phyloP scores from a whole-genome alignment of 2,888 invertebrate genomes.

The Leptopilina drosophilae region DNA sequence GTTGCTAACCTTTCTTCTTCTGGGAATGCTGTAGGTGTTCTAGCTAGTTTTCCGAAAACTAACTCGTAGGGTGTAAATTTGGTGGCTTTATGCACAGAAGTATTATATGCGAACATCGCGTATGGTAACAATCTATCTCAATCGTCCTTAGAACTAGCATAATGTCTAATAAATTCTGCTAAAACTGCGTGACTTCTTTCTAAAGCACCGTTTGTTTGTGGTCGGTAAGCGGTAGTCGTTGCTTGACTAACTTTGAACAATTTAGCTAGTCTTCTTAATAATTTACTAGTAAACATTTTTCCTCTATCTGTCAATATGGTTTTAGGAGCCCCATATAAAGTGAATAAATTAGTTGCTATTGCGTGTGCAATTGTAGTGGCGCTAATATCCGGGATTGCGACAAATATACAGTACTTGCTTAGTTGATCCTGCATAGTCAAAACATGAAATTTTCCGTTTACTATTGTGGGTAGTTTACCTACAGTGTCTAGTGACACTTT shows the following conservation, averaged over 20 bases:
- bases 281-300: constrained; percentile 46
- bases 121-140: constrained; percentile 50
- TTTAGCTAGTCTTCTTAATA: constrained; percentile 48
- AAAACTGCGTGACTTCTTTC: constrained; percentile 52
- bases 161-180: constrained; percentile 51
- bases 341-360: not conserved
- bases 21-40: not conserved
- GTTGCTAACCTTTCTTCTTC: not conserved
- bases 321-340: not conserved
- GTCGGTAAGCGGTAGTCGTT: constrained; percentile 45
- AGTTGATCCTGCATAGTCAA: not conserved
- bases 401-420: not conserved
- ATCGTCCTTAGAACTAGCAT: constrained; percentile 35
- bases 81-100: constrained; percentile 42
- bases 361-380: not conserved
- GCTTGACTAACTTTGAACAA: constrained; percentile 45
- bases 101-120: constrained; percentile 48
- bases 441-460: not conserved
- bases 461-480: not conserved
- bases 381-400: not conserved
- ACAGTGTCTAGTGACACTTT: not conserved
- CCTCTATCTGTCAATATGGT: constrained; percentile 52
- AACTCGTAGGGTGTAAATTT: constrained; percentile 46
- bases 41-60: constrained; percentile 44
- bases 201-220: constrained; percentile 50